A percentile compares a stretch with the other conserved stretches of the same genome.
These are phyloP conservation scores for Platysteira castanea DNA, from an alignment of 2,113 vertebrate species.

Conservation along the genomic window DNA sequence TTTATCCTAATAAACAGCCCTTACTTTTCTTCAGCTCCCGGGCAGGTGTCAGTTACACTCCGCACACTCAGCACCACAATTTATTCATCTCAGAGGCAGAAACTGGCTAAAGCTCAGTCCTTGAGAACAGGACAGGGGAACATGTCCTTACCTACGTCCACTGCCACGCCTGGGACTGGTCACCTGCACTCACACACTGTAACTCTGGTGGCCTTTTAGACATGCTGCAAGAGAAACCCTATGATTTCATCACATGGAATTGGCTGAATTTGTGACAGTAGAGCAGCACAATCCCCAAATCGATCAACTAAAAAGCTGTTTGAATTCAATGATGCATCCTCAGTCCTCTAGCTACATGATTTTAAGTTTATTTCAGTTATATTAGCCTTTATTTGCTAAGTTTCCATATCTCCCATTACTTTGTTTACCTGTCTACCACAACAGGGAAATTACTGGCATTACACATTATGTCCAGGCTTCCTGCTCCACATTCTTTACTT, in stretches of 20 bases:
- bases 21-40: not conserved
- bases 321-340: not conserved
- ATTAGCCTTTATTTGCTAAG: not conserved
- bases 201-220: not conserved
- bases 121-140: not conserved
- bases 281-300: not conserved
- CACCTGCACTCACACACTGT: not conserved
- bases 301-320: not conserved
- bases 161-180: not conserved
- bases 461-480: not conserved
- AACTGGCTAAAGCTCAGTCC: not conserved
- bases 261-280: not conserved
- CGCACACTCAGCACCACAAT: not conserved
- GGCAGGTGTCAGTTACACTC: not conserved
- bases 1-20: not conserved
- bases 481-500: not conserved
- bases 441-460: not conserved
- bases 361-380: not conserved
- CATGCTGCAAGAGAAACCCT: not conserved
- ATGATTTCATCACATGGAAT: not conserved
- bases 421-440: not conserved
- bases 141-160: fast-evolving
- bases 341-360: not conserved
- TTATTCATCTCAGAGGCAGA: fast-evolving
- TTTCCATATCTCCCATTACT: not conserved